Conservation (phyloP, 1,140 invertebrate species). For the Zaprionus ghesquierei region DNA sequence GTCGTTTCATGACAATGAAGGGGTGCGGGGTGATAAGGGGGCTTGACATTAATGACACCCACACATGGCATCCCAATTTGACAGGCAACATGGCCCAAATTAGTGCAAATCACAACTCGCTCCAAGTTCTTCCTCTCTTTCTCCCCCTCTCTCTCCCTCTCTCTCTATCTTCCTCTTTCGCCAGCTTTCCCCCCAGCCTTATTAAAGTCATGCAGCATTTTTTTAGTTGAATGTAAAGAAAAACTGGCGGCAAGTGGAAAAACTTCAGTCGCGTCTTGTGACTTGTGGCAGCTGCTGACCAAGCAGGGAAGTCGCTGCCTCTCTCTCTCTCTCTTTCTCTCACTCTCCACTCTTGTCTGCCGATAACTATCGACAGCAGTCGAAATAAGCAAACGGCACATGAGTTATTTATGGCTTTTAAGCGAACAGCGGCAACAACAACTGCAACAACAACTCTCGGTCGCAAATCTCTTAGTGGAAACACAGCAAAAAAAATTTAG, state of each 20-base stretch:
- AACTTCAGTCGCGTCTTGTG: constrained; percentile 37
- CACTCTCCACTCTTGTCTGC: neutral
- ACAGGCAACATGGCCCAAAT: constrained; percentile 75
- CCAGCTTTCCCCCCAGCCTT: neutral
- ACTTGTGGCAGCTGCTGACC: constrained; percentile 65
- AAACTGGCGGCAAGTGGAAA: neutral
- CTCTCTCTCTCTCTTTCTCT: neutral
- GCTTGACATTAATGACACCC: constrained; percentile 77
- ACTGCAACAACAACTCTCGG: neutral
- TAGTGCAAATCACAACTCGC: constrained; percentile 69
- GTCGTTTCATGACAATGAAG: too few relatives aligned
- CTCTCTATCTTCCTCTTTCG: neutral
- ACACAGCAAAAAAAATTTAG: neutral
- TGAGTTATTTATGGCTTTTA: constrained; percentile 78
- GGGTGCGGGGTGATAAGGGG: neutral
- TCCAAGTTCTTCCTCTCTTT: neutral
- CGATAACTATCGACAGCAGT: constrained; percentile 73
- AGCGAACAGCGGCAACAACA: constrained; percentile 55
- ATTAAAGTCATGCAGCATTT: constrained; percentile 27
- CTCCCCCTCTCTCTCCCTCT: neutral
- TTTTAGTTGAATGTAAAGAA: constrained; percentile 5
- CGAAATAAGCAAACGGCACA: constrained; percentile 60
- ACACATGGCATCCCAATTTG: constrained; percentile 77
- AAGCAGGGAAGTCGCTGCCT: neutral
- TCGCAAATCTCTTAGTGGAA: neutral